Evolutionary conservation across 2,888 invertebrate genomes (phyloP), one percentile per base, ranked within the genome.

Genomic region (Strigamia crassipes): DNA sequence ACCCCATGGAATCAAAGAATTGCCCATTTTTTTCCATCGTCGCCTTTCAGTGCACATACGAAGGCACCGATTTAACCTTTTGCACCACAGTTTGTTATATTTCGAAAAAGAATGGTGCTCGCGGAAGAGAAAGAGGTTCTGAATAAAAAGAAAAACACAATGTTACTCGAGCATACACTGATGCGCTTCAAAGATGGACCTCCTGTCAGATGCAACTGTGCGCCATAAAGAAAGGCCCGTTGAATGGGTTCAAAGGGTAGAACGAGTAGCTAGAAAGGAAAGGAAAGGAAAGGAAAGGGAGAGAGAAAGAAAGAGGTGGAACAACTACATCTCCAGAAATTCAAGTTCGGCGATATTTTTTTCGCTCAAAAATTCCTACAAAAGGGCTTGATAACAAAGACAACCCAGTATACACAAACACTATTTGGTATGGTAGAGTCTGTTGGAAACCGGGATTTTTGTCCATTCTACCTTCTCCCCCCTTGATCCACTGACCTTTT

Each of bases 131-230:
- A 73, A 31, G 73, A 73, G 31, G 73, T 27, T 31, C 5, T 73
- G 31, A 73, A 73, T 73, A 31, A 31, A 73, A 73, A 73, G 73
- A 73, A 73, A 73, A 27, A 73, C 73, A 73, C 73, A 73, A 73
- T 73, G 73, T 73, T 73, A 31, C 73, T 73, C 27, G 73, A 73
- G 73, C 73, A 73, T 73, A 73, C 73, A 73, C 73, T 73, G 73
- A 73, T 73, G 73, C 73, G 73, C 73, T 73, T 73, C 73, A 73
- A 73, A 73, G 73, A 73, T 73, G 73, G 27, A 73, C 73, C 73
- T 73, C 73, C 73, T 73, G 73, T 27, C 73, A 73, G 27, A 73
- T 73, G 73, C 73, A 73, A 73, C 73, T 73, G 73, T 73, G 73
- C 27, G 31, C 73, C 73, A 73, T 73, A 73, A 73, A 73, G 73